Evolutionary conservation across 2,113 vertebrate genomes (phyloP), one percentile per base, ranked within the genome.

Genomic region (Pleuronectes platessa): DNA sequence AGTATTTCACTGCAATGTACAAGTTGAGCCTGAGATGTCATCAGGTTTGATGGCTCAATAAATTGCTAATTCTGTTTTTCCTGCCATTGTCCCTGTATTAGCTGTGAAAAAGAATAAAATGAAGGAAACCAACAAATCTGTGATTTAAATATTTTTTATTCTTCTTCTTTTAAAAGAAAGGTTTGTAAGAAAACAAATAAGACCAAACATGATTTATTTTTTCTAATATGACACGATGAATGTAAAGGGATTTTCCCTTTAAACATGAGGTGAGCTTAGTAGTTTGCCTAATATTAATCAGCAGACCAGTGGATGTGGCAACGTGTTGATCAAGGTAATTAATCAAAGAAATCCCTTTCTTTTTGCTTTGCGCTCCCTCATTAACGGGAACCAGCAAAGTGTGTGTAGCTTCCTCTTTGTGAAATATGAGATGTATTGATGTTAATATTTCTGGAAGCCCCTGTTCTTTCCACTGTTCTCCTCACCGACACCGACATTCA

Each of bases 101-200:
- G n/a, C 15, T 17, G 18, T 17, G 4, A 20, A 54, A 54, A 54
- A 8, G 3, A 84, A 75, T 60, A 71, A 76, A 88, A 65, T 26
- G 3, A 79, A 8, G 26, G 20, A 65, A 68, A 66, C n/a, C 42
- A 2, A 58, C 3, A 49, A 17, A 26, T 4, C 17, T 69, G 42
- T 81, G 78, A 93, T 92, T 93, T 92, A 92, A 92, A 92, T 93
- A 91, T 86, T 93, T 69, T 94, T 88, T 31, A 31, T 31, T 93
- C 24, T 94, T 88, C 86, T 91, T 93, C 84, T 82, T 75, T 89
- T 88, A 90, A 93, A 92, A 90, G 88, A 82, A 89, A 87, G 80
- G 84, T 90, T 91, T 83, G 88, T 92, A 92, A 93, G 91, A 93
- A 92, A 92, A 90, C 89, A 93, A 86, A 70, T 88, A 92, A 92